Evolutionary conservation across 2,113 vertebrate genomes (phyloP), one percentile per base, ranked within the genome.

Genomic region (Actinemys pallida): DNA sequence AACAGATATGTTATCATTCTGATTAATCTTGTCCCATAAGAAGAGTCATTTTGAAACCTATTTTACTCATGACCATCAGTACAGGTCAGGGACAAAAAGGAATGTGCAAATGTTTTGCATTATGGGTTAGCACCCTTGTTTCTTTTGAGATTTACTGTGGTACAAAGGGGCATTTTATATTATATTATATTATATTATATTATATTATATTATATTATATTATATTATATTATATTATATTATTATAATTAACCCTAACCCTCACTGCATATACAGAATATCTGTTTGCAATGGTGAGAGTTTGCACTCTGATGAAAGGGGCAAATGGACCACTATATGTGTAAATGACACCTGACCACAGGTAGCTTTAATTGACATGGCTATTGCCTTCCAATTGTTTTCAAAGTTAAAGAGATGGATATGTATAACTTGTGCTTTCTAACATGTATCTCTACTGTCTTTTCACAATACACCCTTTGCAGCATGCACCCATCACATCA

Each of bases 381-480:
- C 85, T 57, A 35, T 86, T 93, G 80, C 12, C 59, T 96, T 92
- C 93, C 53, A 81, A 91, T 3, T 79, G 27, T 85, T 42, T 91
- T 39, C 22, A 83, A n/a, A 10, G 57, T 88, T 91, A 91, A 88
- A 95, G 90, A 0, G 39, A 90, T 24, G 80, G 31, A 11, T 19
- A 79, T 6, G 12, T 90, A 94, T 96, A 92, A 83, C 90, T 95
- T 93, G 81, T 84, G 80, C 85, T 85, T 92, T 97, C 96, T 94
- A 89, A 31, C 81, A 90, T 35, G 79, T 84, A 25, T 89, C 10
- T 81, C 57, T 80, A 42, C 39, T 54, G 29, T 90, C n/a, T 91
- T 96, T 88, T 49, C 0, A 2, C 29, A 84, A 84, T 52, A 39
- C 53, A 81, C 80, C n/a, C 27, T 84, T 95, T 97, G 91, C 90